phyloP scores from a whole-genome alignment of 2,113 vertebrate species.

The Dromaius novaehollandiae region DNA sequence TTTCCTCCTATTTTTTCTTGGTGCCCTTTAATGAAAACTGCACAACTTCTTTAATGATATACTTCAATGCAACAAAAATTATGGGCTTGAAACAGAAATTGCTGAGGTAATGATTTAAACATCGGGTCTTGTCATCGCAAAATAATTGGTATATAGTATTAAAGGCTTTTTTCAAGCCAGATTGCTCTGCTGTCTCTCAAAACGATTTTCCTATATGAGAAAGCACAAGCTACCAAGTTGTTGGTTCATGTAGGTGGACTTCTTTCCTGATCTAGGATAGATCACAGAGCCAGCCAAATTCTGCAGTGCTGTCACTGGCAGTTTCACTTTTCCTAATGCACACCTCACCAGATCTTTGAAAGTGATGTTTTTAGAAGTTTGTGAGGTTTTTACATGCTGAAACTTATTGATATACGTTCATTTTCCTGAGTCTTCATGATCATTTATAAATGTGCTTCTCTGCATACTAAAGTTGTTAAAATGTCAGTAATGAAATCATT shows the following conservation, averaged over 20 bases:
- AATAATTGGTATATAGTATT: neutral
- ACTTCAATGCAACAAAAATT: neutral
- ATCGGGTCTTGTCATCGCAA: neutral
- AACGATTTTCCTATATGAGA: neutral
- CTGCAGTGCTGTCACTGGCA: neutral
- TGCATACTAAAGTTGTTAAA: conserved; percentile 1
- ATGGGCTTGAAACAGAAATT: neutral
- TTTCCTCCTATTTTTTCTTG: conserved; percentile 4
- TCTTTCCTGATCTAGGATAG: neutral
- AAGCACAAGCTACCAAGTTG: neutral
- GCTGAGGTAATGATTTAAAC: neutral
- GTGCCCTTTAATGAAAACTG: conserved; percentile 17
- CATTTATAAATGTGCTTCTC: neutral
- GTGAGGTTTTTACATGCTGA: neutral
- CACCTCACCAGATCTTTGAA: neutral
- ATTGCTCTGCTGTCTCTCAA: neutral
- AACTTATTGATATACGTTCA: neutral
- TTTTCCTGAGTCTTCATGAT: neutral
- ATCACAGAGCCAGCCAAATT: neutral
- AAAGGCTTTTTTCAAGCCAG: neutral
- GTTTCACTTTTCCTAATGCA: neutral
- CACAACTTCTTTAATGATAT: neutral
- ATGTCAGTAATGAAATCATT: neutral
- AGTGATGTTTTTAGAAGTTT: neutral
- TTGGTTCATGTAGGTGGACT: neutral